Conservation (phyloP, 2,888 invertebrate species). For the Agrotis segetum region DNA sequence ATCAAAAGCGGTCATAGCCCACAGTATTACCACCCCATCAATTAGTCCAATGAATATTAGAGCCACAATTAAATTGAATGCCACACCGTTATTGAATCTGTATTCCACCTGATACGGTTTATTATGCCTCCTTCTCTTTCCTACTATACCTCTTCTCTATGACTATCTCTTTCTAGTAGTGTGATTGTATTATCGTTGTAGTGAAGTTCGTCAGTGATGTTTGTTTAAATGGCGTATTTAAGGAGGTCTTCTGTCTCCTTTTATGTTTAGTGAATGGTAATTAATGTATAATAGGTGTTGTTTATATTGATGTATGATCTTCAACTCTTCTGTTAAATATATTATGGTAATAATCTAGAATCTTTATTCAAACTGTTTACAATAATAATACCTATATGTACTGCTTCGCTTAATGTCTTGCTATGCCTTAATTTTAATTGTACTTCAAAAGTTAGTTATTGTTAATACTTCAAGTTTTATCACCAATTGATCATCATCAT, state of each 20-base stretch:
- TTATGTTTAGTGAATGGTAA: conserved; percentile 61
- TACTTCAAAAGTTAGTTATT: conserved; percentile 5
- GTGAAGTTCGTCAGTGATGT: conserved; percentile 51
- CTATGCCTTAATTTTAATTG: conserved; percentile 21
- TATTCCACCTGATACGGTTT: conserved; percentile 58
- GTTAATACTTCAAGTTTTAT: conserved; percentile 19
- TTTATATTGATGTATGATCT: conserved; percentile 16
- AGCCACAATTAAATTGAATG: conserved; percentile 54
- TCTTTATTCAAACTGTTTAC: too few relatives aligned
- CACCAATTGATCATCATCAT: background rate
- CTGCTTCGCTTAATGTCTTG: conserved; percentile 46
- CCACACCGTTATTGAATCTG: conserved; percentile 55
- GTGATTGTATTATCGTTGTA: conserved; percentile 52
- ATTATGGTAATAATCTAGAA: conserved; percentile 5
- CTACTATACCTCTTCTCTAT: conserved; percentile 33
- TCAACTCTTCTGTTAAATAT: conserved; percentile 7
- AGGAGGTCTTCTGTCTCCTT: conserved; percentile 28
- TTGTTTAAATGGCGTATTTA: conserved; percentile 40
- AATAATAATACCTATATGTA: too few relatives aligned
- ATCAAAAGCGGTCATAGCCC: conserved; percentile 20
- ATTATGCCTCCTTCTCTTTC: conserved; percentile 43
- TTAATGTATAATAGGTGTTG: conserved; percentile 45
- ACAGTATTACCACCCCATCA: conserved; percentile 38
- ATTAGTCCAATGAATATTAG: conserved; percentile 51
- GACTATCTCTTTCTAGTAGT: conserved; percentile 50